phyloP scores from a whole-genome alignment of 2,888 invertebrate species.

The Eledona agricola region DNA sequence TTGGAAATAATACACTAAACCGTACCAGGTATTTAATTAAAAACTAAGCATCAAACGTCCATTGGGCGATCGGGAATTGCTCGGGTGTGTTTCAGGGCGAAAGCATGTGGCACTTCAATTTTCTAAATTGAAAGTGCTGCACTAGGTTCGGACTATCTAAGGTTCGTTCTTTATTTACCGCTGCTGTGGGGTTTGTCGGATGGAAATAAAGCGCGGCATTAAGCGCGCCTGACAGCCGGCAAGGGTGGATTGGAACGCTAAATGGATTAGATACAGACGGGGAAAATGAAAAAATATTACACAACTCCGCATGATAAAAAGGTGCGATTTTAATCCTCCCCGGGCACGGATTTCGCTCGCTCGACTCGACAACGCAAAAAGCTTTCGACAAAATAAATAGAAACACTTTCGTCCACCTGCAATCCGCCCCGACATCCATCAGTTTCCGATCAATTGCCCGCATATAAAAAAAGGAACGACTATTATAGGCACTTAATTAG shows the following conservation, averaged over 20 bases:
- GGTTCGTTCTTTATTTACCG: conserved; percentile 42
- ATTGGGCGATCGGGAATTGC: too few species aligned
- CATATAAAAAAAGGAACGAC: too few species aligned
- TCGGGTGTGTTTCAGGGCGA: conserved; percentile 1
- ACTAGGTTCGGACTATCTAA: conserved; percentile 20
- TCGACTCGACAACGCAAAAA: too few species aligned
- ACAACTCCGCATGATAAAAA: conserved; percentile 58
- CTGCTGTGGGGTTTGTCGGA: conserved; percentile 44
- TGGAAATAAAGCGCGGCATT: conserved; percentile 58
- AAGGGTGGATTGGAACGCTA: conserved; percentile 51
- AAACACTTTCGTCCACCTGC: too few species aligned
- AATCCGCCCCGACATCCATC: too few species aligned
- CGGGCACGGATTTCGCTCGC: conserved; percentile 21
- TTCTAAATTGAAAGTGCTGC: conserved; percentile 39
- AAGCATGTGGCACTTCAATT: conserved; percentile 42
- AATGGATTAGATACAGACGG: conserved; percentile 59
- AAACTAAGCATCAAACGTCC: too few species aligned
- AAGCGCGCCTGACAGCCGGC: conserved; percentile 55
- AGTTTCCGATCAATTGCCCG: too few species aligned
- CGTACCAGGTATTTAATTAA: too few species aligned
- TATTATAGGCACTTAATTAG: too few species aligned
- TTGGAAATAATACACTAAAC: too few species aligned
- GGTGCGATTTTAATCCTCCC: conserved; percentile 56
- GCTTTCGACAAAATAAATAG: too few species aligned
- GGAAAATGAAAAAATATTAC: conserved; percentile 60